Evolutionary conservation across 2,113 vertebrate species (phyloP).

Genomic region (Spea bombifrons): DNA sequence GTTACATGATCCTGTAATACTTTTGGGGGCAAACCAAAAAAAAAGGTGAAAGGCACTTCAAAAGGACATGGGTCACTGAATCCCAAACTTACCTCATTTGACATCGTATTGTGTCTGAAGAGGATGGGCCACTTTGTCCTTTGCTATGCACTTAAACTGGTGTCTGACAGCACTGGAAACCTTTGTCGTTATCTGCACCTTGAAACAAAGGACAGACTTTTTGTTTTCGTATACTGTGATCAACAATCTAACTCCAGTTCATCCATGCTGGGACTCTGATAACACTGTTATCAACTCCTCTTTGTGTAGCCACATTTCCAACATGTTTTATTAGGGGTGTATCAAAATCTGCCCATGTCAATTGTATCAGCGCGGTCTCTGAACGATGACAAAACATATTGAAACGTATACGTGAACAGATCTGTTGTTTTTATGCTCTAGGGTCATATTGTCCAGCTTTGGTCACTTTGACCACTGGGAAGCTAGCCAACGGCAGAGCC

Average conservation of each 20-base stretch:
- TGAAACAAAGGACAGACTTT: constrained; percentile 63
- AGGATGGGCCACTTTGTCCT: constrained; percentile 63
- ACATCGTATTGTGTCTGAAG: constrained; percentile 53
- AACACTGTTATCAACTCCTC: constrained; percentile 44
- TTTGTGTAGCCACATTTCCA: constrained; percentile 52
- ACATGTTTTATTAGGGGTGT: constrained; percentile 34
- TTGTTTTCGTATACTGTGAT: constrained; percentile 70
- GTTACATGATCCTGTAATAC: constrained; percentile 21
- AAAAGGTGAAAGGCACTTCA: constrained; percentile 14
- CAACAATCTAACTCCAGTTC: constrained; percentile 52
- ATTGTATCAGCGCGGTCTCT: neutral
- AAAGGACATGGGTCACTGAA: constrained; percentile 7
- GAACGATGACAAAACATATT: neutral
- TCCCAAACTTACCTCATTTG: constrained; percentile 66
- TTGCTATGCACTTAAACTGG: constrained; percentile 65
- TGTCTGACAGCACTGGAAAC: constrained; percentile 62
- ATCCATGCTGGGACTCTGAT: constrained; percentile 20
- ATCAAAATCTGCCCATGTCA: neutral
- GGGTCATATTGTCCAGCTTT: too few relatives aligned
- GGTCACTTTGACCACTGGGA: too few relatives aligned
- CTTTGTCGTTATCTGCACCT: constrained; percentile 52
- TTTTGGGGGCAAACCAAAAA: constrained; percentile 12
- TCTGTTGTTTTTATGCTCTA: neutral
- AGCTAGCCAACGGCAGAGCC: too few relatives aligned
- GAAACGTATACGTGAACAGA: neutral